phyloP scores from a whole-genome alignment of 2,888 invertebrate genomes.

The Papilio elwesi region DNA sequence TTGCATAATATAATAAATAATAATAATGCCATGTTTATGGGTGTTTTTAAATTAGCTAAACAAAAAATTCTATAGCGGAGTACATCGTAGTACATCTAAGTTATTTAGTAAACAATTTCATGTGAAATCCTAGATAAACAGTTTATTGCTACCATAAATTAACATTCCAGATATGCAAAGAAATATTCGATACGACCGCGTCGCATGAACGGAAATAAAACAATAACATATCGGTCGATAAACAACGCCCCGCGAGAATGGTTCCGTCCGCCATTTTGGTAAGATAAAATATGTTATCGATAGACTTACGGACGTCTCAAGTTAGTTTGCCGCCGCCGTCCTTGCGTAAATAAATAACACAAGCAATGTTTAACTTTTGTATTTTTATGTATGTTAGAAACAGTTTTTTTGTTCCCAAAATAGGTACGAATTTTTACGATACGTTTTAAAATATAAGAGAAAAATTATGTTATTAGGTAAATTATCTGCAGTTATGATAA shows the following conservation, averaged over 20 bases:
- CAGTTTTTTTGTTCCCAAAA: neutral
- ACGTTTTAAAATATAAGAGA: too few species aligned
- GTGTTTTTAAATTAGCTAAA: neutral
- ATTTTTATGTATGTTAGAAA: neutral
- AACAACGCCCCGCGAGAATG: slow-evolving; percentile 1
- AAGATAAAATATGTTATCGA: slow-evolving; percentile 28
- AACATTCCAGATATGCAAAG: slow-evolving; percentile 3
- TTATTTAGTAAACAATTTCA: neutral
- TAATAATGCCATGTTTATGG: too few species aligned
- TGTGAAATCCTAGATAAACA: neutral
- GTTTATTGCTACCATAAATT: slow-evolving; percentile 8
- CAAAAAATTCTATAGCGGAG: neutral
- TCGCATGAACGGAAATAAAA: slow-evolving; percentile 25
- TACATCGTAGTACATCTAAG: neutral
- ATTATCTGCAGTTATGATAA: too few species aligned
- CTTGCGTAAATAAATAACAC: slow-evolving; percentile 26
- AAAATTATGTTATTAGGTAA: too few species aligned
- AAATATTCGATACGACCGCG: neutral
- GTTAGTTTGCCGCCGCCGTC: slow-evolving; percentile 5
- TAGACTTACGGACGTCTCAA: slow-evolving; percentile 28
- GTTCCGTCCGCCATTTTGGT: slow-evolving; percentile 28
- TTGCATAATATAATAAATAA: too few species aligned
- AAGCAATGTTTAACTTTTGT: slow-evolving; percentile 16
- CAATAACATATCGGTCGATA: slow-evolving; percentile 29
- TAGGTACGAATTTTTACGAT: neutral